Evolutionary conservation across 2,113 vertebrate species (phyloP), one percentile per base, ranked within the genome.

Genomic region (Mesitornis unicolor): DNA sequence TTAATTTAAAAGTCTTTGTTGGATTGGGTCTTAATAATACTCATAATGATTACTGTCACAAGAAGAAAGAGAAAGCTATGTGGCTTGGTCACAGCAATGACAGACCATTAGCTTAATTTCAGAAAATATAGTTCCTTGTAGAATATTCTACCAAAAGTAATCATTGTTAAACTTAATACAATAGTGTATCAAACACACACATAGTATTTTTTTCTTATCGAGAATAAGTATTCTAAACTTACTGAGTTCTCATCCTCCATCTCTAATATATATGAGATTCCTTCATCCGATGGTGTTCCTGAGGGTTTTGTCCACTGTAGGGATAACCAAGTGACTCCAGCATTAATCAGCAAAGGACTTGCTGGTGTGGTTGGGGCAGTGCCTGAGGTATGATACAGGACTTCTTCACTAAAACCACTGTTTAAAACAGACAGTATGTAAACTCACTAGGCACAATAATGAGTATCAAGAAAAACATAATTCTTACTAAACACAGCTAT

Each of bases 191-290:
- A 79, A 85, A 85, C 10, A 85, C 21, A 69, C n/a, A 64, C 13
- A 63, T 51, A 50, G 51, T 6, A 65, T 28, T 65, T 22, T 85
- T 70, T 71, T 29, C 21, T 78, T 71, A 96, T 42, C 93, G 78
- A 97, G 93, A 97, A 77, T 75, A 97, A 61, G 78, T 59, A 84
- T 83, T 95, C 56, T 48, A 96, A 97, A 98, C 99, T 98, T 98
- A 99, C 99, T 97, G 98, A 99, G 96, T 98, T 98, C 96, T 99
- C 99, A 97, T 99, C 99, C 94, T 99, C 99, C 99, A 99, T 99
- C 98, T 99, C 99, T 97, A 99, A 98, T 97, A 98, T 97, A 93
- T 99, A 99, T 33, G 97, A 98, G 97, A 99, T 99, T 86, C 99
- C 99, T 96, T 99, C 99, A 96, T 99, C 99, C 89, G 99, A 99